phyloP scores from a whole-genome alignment of 2,797 vertebrate species.

The Myoxocephalus aenaeus region DNA sequence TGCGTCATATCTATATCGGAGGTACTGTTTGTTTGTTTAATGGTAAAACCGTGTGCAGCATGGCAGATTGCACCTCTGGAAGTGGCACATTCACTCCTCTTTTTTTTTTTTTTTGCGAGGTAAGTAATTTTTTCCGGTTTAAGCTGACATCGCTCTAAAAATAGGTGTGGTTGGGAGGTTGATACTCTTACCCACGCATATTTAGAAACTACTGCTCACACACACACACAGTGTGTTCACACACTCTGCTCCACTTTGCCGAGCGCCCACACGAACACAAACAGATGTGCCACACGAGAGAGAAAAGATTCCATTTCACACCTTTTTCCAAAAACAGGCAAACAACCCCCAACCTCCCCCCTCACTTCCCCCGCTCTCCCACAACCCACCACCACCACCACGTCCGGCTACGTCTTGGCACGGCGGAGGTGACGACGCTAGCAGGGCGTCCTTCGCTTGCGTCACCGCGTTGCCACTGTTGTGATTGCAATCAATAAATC shows the following conservation, averaged over 20 bases:
- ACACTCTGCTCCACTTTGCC: conserved; percentile 64
- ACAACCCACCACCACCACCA: fast-evolving
- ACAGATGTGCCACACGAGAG: conserved; percentile 62
- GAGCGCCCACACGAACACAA: conserved; percentile 60
- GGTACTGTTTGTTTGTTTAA: conserved; percentile 53
- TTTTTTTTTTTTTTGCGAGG: conserved; percentile 22
- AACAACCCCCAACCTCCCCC: not conserved
- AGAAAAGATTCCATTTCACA: conserved; percentile 70
- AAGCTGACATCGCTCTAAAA: conserved; percentile 73
- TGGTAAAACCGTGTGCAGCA: conserved; percentile 38
- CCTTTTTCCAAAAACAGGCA: not conserved
- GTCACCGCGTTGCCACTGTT: conserved; percentile 32
- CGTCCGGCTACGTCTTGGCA: not conserved
- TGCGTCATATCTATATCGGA: conserved; percentile 17
- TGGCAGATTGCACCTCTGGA: conserved; percentile 30
- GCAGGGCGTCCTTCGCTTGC: conserved; percentile 22
- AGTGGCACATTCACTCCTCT: conserved; percentile 25
- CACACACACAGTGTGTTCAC: conserved; percentile 28
- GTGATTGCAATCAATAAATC: conserved; percentile 67
- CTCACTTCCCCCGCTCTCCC: no score
- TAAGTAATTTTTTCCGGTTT: conserved; percentile 55
- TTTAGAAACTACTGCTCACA: conserved; percentile 51
- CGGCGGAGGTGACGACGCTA: conserved; percentile 4
- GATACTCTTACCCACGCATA: conserved; percentile 69
- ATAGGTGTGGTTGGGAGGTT: conserved; percentile 79